Conservation (phyloP, 2,888 invertebrate species). For the Drosophila anceps region DNA sequence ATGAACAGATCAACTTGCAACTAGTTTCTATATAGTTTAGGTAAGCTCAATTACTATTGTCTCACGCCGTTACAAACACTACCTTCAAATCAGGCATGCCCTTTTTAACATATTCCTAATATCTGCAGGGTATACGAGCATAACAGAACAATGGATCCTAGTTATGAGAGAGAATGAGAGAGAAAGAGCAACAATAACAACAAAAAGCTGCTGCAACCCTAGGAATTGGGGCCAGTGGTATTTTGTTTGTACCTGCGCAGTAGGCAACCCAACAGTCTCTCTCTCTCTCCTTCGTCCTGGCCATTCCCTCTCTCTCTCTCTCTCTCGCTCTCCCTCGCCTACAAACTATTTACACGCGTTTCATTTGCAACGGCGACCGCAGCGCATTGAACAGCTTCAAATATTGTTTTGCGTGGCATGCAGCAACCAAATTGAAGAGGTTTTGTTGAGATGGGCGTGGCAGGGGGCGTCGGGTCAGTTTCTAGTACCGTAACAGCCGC, state of each 20-base stretch:
- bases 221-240: conserved; percentile 22
- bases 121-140: background rate
- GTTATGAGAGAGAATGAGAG: background rate
- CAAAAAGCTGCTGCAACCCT: conserved; percentile 31
- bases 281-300: background rate
- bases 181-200: conserved; percentile 5
- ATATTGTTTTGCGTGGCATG: conserved; percentile 32
- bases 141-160: conserved; percentile 1
- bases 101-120: background rate
- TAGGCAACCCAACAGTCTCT: background rate
- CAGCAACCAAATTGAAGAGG: conserved; percentile 23
- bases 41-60: too few species aligned
- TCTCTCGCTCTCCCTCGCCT: background rate
- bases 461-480: background rate
- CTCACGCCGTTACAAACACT: background rate
- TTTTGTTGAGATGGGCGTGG: background rate
- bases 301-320: background rate
- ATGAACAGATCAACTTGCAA: background rate
- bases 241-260: conserved; percentile 78
- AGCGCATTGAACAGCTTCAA: conserved; percentile 44
- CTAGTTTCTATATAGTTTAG: background rate
- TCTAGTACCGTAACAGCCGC: conserved; percentile 3
- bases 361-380: conserved; percentile 29
- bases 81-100: background rate
- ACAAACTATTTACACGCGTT: conserved; percentile 26